Conservation (phyloP, 2,797 vertebrate genomes). For the Lophotriccus pileatus region DNA sequence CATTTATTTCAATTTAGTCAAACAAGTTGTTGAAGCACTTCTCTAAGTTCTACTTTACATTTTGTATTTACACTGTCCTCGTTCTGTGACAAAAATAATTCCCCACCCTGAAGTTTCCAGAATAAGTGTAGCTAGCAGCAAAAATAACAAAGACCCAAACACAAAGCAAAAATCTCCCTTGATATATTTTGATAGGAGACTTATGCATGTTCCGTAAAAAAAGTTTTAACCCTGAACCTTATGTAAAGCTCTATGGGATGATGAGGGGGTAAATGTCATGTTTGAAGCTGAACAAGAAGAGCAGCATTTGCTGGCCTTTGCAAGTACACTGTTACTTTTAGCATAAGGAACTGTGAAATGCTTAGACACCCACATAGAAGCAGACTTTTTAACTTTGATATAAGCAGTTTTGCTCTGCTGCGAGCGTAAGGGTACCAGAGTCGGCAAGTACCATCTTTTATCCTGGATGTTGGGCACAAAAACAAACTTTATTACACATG, state of each 20-base stretch:
- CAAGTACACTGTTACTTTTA: constrained; percentile 57
- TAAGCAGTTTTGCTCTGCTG: constrained; percentile 39
- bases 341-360: constrained; percentile 55
- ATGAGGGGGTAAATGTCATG: not conserved
- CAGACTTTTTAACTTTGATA: constrained; percentile 39
- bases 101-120: constrained; percentile 36
- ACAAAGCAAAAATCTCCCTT: constrained; percentile 31
- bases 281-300: constrained; percentile 40
- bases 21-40: constrained; percentile 41
- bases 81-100: constrained; percentile 39
- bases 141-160: constrained; percentile 43
- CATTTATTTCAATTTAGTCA: constrained; percentile 53
- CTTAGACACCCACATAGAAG: constrained; percentile 45
- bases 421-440: constrained; percentile 10
- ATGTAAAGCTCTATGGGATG: not conserved
- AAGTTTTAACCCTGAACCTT: constrained; percentile 47
- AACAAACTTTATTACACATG: constrained; percentile 51
- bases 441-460: not conserved
- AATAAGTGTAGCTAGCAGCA: constrained; percentile 40
- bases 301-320: constrained; percentile 51
- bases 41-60: constrained; percentile 61
- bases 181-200: constrained; percentile 1
- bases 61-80: constrained; percentile 64
- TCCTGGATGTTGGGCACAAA: constrained; percentile 39
- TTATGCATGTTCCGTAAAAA: not conserved